Percentiles rank a stretch among this genome's conserved stretches.
These are phyloP conservation scores for Rhinophrynus dorsalis DNA, from an alignment of 2,797 vertebrate genomes.

Conservation along the genomic window DNA sequence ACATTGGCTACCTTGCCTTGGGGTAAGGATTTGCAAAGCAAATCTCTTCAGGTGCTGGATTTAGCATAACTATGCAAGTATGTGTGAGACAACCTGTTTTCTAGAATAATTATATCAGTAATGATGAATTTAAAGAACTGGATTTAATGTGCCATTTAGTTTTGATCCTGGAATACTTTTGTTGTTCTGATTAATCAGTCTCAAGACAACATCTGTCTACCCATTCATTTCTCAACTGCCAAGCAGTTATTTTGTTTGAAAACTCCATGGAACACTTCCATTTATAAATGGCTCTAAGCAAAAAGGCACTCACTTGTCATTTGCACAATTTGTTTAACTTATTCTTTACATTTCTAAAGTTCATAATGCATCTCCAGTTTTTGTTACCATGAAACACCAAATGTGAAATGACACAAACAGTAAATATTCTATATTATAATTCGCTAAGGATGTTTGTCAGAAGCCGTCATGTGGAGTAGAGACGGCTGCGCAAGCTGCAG, in stretches of 20 bases:
- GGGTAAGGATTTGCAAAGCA: constrained; percentile 37
- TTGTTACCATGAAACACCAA: too few relatives aligned
- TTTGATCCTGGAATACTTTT: constrained; percentile 25
- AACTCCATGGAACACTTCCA: background rate
- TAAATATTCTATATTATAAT: too few relatives aligned
- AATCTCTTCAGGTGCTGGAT: constrained; percentile 33
- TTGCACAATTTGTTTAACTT: too few relatives aligned
- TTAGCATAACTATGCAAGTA: constrained; percentile 42
- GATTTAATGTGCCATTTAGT: constrained; percentile 35
- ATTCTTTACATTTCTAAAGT: too few relatives aligned
- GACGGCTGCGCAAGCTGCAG: too few relatives aligned
- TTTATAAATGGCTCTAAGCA: background rate
- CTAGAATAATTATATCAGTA: constrained; percentile 38
- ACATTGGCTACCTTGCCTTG: constrained; percentile 33
- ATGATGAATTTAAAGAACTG: constrained; percentile 29
- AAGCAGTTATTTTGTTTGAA: background rate
- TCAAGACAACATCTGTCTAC: constrained; percentile 25
- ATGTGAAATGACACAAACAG: too few relatives aligned
- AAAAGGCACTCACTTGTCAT: background rate
- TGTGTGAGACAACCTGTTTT: constrained; percentile 29
- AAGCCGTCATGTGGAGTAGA: too few relatives aligned
- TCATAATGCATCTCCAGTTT: too few relatives aligned
- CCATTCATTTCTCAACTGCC: constrained; percentile 1
- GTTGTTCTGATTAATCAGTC: constrained; percentile 16
- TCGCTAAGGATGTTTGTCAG: too few relatives aligned